phyloP scores from a whole-genome alignment of 2,888 invertebrate species.

The Diarsia rubi region DNA sequence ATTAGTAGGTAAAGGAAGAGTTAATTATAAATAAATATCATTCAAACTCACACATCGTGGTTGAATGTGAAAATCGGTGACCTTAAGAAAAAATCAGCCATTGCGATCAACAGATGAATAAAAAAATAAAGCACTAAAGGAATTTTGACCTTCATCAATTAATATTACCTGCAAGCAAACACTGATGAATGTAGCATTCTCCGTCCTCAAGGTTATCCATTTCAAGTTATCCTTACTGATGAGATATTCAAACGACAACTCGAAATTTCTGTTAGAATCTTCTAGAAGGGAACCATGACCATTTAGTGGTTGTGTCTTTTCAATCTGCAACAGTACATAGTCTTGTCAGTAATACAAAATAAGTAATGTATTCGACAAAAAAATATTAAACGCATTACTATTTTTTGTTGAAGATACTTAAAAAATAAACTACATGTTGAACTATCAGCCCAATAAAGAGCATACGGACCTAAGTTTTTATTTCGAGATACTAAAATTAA shows the following conservation, averaged over 20 bases:
- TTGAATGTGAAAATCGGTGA: neutral
- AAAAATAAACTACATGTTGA: conserved; percentile 8
- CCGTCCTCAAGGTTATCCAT: conserved; percentile 98
- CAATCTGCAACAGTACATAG: conserved; percentile 74
- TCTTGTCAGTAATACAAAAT: conserved; percentile 16
- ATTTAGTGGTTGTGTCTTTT: conserved; percentile 79
- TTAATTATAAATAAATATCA: neutral
- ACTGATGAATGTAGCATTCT: conserved; percentile 98
- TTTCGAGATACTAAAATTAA: conserved; percentile 7
- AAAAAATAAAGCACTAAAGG: neutral
- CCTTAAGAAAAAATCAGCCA: neutral
- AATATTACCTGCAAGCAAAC: conserved; percentile 94
- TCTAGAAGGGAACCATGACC: conserved; percentile 83
- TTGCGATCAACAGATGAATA: neutral
- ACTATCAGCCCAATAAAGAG: conserved; percentile 20
- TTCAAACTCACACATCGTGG: neutral
- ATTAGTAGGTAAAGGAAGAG: neutral
- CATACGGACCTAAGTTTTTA: conserved; percentile 3
- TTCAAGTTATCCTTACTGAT: conserved; percentile 97
- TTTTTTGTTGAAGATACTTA: conserved; percentile 5
- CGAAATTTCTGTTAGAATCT: conserved; percentile 91
- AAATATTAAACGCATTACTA: conserved; percentile 18
- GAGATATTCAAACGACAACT: conserved; percentile 98
- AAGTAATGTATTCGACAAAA: neutral
- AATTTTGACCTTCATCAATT: conserved; percentile 30